A percentile compares a stretch with the other conserved stretches of the same genome.
These are phyloP conservation scores for Bibio marci DNA, from an alignment of 2,888 invertebrate genomes.

Conservation along the genomic window DNA sequence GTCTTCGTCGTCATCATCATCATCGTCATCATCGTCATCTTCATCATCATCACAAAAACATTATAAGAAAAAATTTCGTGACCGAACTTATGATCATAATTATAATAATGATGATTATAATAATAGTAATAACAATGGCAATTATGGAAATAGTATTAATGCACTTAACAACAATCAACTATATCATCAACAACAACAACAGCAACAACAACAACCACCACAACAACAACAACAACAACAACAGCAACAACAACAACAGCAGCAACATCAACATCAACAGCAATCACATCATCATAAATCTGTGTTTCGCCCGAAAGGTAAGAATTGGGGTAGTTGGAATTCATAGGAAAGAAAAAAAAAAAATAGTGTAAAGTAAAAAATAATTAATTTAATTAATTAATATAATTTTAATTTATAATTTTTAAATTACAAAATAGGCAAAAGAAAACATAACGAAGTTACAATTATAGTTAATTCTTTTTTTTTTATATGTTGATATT, in stretches of 20 bases:
- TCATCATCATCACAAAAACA: constrained; percentile 38
- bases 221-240: constrained; percentile 7
- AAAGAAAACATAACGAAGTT: too few relatives aligned
- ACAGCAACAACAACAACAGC: constrained; percentile 12
- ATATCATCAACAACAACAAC: constrained; percentile 17
- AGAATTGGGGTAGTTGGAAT: too few relatives aligned
- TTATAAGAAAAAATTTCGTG: constrained; percentile 75
- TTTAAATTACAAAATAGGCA: too few relatives aligned
- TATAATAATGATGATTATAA: constrained; percentile 22
- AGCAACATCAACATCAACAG: constrained; percentile 9
- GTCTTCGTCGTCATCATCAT: too few relatives aligned
- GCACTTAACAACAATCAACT: constrained; percentile 5
- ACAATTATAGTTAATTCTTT: too few relatives aligned
- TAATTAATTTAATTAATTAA: too few relatives aligned
- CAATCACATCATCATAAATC: constrained; percentile 33
- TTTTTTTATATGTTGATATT: too few relatives aligned
- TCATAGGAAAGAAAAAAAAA: too few relatives aligned
- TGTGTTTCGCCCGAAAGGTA: constrained; percentile 54
- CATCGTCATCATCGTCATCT: constrained; percentile 19
- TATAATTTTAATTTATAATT: too few relatives aligned
- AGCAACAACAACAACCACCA: constrained; percentile 17
- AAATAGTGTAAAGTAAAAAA: too few relatives aligned
- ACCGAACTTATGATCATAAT: constrained; percentile 47
- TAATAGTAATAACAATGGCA: constrained; percentile 1
- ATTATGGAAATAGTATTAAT: background rate